These are phyloP conservation scores for Cremastinae sp. DNA, from an alignment of 2,888 invertebrate genomes.

Conservation along the genomic window DNA sequence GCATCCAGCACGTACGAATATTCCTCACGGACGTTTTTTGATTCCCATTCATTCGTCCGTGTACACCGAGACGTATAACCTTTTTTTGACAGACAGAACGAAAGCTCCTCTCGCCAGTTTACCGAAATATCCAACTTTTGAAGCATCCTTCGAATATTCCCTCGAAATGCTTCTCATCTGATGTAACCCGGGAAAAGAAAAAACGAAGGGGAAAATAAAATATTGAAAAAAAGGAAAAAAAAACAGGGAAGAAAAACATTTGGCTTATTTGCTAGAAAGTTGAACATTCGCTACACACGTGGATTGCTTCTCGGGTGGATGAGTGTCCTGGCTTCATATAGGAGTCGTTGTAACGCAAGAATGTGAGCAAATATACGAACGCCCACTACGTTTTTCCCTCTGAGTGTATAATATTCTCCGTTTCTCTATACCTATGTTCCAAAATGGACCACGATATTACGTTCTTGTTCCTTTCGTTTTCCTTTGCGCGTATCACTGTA, in stretches of 20 bases:
- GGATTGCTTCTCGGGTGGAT: conserved; percentile 10
- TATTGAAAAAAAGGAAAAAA: neutral
- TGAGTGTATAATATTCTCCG: conserved; percentile 36
- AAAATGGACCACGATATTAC: conserved; percentile 57
- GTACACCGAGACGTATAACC: conserved; percentile 15
- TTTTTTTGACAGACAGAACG: conserved; percentile 40
- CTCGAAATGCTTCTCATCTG: conserved; percentile 27
- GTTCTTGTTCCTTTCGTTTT: conserved; percentile 23
- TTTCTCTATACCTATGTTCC: conserved; percentile 35
- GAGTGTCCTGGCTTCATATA: conserved; percentile 1
- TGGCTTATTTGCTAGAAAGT: conserved; percentile 40
- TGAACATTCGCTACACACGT: conserved; percentile 8
- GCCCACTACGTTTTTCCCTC: neutral
- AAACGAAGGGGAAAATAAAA: too few species aligned
- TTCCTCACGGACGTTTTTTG: conserved; percentile 32
- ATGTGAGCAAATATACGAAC: conserved; percentile 12
- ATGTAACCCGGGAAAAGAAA: conserved; percentile 21
- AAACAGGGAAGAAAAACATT: conserved; percentile 23
- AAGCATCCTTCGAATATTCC: conserved; percentile 38
- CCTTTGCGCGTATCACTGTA: conserved; percentile 11
- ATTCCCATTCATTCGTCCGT: conserved; percentile 30
- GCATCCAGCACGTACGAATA: conserved; percentile 13
- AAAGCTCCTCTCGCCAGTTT: conserved; percentile 19
- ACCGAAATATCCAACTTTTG: conserved; percentile 46
- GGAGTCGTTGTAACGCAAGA: neutral